phyloP scores from a whole-genome alignment of 2,888 invertebrate species.

The Ischnura elegans region DNA sequence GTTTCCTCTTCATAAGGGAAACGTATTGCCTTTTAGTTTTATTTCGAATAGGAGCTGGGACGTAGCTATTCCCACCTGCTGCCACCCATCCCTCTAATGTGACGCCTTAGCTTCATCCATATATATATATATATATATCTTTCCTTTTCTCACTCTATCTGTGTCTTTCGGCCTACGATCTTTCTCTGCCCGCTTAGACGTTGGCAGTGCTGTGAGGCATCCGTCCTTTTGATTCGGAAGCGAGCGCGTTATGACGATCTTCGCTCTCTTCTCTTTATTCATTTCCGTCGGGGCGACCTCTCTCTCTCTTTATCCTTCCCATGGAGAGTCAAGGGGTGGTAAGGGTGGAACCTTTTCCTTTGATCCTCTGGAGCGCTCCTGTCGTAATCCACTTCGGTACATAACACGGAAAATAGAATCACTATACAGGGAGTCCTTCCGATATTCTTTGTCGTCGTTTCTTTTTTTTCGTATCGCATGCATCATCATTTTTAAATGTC shows the following conservation, averaged over 20 bases:
- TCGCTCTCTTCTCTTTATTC: not conserved
- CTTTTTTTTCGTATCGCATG: not conserved
- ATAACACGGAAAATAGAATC: slow-evolving; percentile 33
- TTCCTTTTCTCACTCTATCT: not conserved
- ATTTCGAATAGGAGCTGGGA: not conserved
- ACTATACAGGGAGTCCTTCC: not conserved
- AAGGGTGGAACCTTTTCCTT: not conserved
- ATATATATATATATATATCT: not conserved
- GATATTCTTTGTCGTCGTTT: not conserved
- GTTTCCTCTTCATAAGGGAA: not conserved
- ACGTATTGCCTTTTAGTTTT: not conserved
- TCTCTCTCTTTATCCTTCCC: not conserved
- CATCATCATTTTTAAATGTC: not conserved
- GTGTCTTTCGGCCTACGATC: not conserved
- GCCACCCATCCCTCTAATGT: not conserved
- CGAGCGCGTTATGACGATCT: not conserved
- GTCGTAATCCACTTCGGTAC: slow-evolving; percentile 11
- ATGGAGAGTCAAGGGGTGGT: not conserved
- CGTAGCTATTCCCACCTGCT: not conserved
- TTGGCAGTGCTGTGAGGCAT: not conserved
- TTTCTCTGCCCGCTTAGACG: not conserved
- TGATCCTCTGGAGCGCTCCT: not conserved
- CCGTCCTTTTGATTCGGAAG: slow-evolving; percentile 29
- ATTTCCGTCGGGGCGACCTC: not conserved
- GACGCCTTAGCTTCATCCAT: not conserved